Evolutionary conservation across 2,888 invertebrate genomes (phyloP), one percentile per base, ranked within the genome.

Genomic region (Autographa gamma): DNA sequence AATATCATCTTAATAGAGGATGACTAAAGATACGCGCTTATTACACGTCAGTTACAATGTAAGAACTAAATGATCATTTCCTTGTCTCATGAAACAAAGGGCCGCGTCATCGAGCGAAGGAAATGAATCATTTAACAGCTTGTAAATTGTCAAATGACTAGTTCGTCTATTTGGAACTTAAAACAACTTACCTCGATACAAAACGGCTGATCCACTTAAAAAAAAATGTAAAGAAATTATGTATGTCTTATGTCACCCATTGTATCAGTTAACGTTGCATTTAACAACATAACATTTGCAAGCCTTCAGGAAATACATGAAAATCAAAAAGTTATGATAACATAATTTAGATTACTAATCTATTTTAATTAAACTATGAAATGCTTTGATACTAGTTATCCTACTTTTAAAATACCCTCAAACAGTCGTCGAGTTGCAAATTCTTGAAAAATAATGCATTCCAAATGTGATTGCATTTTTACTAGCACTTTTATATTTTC

Each of bases 91-190:
- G 56, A 56, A 69, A 79, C 78, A 75, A 83, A 78, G 78, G 66
- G 73, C 71, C 56, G 25, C 72, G 71, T 78, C 83, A 74, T 80
- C 58, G 56, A 38, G 19, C 48, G 64, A 65, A 81, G 83, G 82
- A 83, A 79, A 73, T 69, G 60, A 63, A 74, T 83, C 71, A 63
- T 81, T 83, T 78, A 74, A 56, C 66, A 64, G 71, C 74, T 76
- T 80, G 52, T 72, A 70, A 69, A 70, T 76, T 65, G 73, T 70
- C 60, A 76, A 63, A 18, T 58, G 69, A 62, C 48, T 48, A 48
- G n/a, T 48, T 3, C 16, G 16, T 43, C 16, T 14, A 14, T 43
- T 43, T 43, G 0, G 38, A 38, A 38, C 2, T 0, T 38, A 38
- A n/a, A n/a, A 38, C 38, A 38, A 34, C 9, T 38, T 38, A 38